Percentiles rank a stretch among this genome's conserved stretches.
These are phyloP conservation scores for Heteronetta atricapilla DNA, from an alignment of 2,113 vertebrate species.

Conservation along the genomic window DNA sequence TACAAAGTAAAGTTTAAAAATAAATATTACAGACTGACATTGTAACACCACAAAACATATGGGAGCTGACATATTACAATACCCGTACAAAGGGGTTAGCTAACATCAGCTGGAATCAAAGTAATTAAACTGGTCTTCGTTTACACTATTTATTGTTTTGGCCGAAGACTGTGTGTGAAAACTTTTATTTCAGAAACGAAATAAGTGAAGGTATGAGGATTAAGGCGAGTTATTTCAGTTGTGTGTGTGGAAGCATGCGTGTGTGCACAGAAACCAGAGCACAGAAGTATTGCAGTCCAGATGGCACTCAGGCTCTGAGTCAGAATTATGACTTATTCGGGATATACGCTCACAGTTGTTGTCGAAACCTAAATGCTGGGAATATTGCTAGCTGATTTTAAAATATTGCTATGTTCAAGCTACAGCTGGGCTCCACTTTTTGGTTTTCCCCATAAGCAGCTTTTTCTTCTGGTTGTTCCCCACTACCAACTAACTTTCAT, in stretches of 20 bases:
- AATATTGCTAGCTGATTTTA: not conserved
- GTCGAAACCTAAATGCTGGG: not conserved
- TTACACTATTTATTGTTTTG: not conserved
- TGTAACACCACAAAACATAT: conserved; percentile 10
- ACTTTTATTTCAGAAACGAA: not conserved
- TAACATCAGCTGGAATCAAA: not conserved
- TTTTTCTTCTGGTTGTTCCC: not conserved
- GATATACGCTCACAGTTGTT: not conserved
- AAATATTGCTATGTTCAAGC: not conserved
- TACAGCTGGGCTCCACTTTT: not conserved
- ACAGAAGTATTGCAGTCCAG: not conserved
- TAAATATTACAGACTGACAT: conserved; percentile 7
- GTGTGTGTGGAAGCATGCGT: not conserved
- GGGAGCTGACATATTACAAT: conserved; percentile 6
- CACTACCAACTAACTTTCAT: not conserved
- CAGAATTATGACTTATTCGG: not conserved
- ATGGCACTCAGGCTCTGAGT: conserved; percentile 1
- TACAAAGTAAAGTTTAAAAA: conserved; percentile 19
- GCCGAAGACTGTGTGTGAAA: not conserved
- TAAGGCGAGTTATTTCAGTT: not conserved
- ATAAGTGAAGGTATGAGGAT: not conserved
- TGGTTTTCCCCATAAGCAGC: not conserved
- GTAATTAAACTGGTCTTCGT: not conserved
- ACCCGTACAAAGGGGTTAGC: not conserved
- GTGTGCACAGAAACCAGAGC: not conserved